Percentiles rank a stretch among this genome's conserved stretches.
Evolutionary conservation across 1,140 invertebrate species (phyloP).

Genomic region (Meloidogyne floridensis): DNA sequence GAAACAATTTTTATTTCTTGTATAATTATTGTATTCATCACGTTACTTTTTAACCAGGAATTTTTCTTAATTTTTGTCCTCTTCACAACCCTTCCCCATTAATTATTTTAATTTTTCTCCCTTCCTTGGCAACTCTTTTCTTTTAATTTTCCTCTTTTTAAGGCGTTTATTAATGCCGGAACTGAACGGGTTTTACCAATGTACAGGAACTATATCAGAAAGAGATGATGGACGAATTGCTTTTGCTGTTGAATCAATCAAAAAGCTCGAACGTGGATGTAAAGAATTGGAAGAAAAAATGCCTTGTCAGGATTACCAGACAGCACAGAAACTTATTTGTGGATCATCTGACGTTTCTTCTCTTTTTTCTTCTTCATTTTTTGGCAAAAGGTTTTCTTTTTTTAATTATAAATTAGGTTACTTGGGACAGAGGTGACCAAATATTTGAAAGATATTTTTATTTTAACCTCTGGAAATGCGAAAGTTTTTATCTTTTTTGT

Average conservation of each 20-base stretch:
- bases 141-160: not conserved
- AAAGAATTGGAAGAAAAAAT: not conserved
- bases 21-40: too few relatives aligned
- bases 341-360: not conserved
- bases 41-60: too few relatives aligned
- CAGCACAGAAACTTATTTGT: not conserved
- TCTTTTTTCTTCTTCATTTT: not conserved
- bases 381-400: not conserved
- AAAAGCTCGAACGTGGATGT: not conserved
- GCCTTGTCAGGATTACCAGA: not conserved
- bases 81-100: too few relatives aligned
- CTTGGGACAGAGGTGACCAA: too few relatives aligned
- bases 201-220: not conserved
- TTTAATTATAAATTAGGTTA: too few relatives aligned
- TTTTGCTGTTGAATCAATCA: conserved; percentile 3
- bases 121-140: not conserved
- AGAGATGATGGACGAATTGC: not conserved
- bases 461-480: too few relatives aligned
- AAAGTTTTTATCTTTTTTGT: too few relatives aligned
- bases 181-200: not conserved
- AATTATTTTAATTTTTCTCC: not conserved
- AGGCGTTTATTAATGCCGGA: not conserved
- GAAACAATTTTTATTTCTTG: too few relatives aligned
- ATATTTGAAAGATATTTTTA: too few relatives aligned
- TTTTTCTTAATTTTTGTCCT: too few relatives aligned